Conservation (phyloP, 2,797 vertebrate genomes). For the Chloroceryle inda region DNA sequence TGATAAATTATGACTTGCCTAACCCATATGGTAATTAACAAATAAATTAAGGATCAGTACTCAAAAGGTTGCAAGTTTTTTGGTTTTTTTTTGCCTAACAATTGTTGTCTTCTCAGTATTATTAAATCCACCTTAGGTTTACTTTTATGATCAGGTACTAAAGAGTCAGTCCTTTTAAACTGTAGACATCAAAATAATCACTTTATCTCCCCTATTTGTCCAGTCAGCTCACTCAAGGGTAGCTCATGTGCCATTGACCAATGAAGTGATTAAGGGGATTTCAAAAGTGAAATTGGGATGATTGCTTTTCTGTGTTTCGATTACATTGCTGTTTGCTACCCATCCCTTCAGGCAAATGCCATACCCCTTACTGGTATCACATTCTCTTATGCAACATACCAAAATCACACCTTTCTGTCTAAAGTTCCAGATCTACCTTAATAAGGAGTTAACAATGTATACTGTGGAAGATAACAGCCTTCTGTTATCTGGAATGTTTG, state of each 20-base stretch:
- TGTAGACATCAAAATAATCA: not conserved
- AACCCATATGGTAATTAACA: not conserved
- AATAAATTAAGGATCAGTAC: not conserved
- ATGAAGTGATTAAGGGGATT: not conserved
- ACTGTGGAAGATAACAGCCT: not conserved
- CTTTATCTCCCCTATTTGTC: not conserved
- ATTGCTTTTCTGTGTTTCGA: not conserved
- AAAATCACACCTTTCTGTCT: slow-evolving; percentile 1
- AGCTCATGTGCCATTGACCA: not conserved
- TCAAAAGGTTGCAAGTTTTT: not conserved
- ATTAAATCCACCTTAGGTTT: not conserved
- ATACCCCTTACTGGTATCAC: not conserved
- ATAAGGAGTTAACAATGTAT: slow-evolving; percentile 24
- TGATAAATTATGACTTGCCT: not conserved
- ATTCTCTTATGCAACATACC: not conserved
- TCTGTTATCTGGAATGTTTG: slow-evolving; percentile 49
- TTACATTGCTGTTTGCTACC: not conserved
- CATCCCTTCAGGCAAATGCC: not conserved
- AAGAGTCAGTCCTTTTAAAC: not conserved
- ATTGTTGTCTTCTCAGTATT: not conserved
- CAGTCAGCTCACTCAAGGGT: not conserved
- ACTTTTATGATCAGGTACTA: not conserved
- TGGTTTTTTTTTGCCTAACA: not conserved
- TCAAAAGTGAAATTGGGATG: not conserved
- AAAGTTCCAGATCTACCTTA: slow-evolving; percentile 34